Evolutionary conservation across 2,888 invertebrate species (phyloP).

Genomic region (Acrobasis repandana): DNA sequence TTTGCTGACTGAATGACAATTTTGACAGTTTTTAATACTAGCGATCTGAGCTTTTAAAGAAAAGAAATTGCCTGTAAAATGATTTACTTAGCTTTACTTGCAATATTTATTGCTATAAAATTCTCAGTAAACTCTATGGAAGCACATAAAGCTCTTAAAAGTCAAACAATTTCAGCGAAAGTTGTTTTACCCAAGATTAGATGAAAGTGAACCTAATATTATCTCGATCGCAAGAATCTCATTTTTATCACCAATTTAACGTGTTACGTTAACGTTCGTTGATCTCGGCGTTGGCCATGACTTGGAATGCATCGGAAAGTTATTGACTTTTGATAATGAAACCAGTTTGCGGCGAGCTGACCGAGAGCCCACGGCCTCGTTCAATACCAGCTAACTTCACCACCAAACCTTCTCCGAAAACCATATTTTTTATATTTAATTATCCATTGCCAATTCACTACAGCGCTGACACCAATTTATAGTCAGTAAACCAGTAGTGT

Average conservation of each 20-base stretch:
- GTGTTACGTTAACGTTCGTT: slow-evolving; percentile 57
- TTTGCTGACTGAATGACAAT: no score
- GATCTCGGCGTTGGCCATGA: slow-evolving; percentile 71
- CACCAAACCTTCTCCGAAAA: slow-evolving; percentile 39
- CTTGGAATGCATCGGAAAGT: slow-evolving; percentile 79
- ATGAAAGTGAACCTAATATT: slow-evolving; percentile 48
- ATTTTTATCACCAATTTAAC: slow-evolving; percentile 24
- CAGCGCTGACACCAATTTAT: slow-evolving; percentile 21
- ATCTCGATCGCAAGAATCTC: slow-evolving; percentile 32
- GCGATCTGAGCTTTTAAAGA: no score
- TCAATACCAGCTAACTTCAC: slow-evolving; percentile 68
- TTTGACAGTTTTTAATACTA: no score
- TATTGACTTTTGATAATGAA: slow-evolving; percentile 83
- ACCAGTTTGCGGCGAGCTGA: slow-evolving; percentile 77
- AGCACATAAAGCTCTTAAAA: neutral
- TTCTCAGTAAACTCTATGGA: neutral
- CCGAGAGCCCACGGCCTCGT: slow-evolving; percentile 75
- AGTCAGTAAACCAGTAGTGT: slow-evolving; percentile 49
- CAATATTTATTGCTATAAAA: no score
- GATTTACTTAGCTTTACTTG: no score
- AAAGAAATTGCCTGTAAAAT: no score
- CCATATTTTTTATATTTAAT: slow-evolving; percentile 37
- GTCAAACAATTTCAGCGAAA: slow-evolving; percentile 41
- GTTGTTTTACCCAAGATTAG: slow-evolving; percentile 43
- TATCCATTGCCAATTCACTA: slow-evolving; percentile 56